Evolutionary conservation across 2,797 vertebrate species (phyloP).

Genomic region (Squalus acanthias): DNA sequence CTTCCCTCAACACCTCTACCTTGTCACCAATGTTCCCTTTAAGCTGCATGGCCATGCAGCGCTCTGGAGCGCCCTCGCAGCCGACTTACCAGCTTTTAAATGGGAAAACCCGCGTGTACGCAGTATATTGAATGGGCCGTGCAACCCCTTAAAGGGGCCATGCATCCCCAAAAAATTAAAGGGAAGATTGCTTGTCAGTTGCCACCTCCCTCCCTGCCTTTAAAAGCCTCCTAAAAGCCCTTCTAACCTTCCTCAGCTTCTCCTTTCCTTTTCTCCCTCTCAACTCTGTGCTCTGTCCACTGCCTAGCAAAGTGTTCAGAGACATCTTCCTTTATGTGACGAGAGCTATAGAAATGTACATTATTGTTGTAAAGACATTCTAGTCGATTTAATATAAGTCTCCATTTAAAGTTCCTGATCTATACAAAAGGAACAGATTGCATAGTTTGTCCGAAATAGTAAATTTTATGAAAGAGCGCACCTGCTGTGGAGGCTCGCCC

Average conservation of each 20-base stretch:
- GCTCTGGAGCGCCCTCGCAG: no score
- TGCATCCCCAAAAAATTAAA: no score
- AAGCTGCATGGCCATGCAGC: no score
- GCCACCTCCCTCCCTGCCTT: background rate
- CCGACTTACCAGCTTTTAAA: no score
- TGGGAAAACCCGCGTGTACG: no score
- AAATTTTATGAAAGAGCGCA: background rate
- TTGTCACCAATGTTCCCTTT: background rate
- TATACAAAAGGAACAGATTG: background rate
- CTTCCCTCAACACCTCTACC: background rate
- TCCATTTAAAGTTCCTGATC: background rate
- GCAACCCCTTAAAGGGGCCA: no score
- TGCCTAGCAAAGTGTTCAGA: background rate
- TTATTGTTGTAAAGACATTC: background rate
- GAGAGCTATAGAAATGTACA: background rate
- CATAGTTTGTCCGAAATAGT: background rate
- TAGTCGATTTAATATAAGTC: background rate
- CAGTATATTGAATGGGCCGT: no score
- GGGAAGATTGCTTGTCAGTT: no score
- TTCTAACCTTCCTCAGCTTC: background rate
- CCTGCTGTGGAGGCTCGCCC: background rate
- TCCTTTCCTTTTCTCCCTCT: background rate
- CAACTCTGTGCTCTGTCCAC: background rate
- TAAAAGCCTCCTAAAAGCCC: background rate
- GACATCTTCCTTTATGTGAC: background rate